phyloP scores from a whole-genome alignment of 2,888 invertebrate genomes.

The Cerceris ruficornis region DNA sequence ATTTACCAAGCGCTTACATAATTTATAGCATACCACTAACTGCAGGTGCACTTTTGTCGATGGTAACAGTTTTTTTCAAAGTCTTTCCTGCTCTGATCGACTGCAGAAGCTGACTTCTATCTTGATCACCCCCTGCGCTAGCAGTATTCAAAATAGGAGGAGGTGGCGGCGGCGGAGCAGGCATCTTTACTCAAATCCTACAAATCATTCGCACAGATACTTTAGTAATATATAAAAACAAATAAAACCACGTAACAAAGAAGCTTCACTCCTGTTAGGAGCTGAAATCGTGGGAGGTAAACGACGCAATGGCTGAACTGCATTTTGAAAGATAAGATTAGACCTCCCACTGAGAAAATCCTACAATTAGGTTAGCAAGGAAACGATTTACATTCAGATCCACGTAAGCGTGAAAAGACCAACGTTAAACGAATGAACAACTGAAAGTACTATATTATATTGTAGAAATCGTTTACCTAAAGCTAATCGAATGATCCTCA shows the following conservation, averaged over 20 bases:
- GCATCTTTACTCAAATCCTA: slow-evolving; percentile 74
- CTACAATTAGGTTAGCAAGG: slow-evolving; percentile 37
- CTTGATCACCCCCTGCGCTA: slow-evolving; percentile 82
- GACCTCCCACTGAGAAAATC: slow-evolving; percentile 32
- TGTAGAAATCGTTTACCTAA: slow-evolving; percentile 33
- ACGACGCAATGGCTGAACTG: slow-evolving; percentile 29
- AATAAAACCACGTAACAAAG: background rate
- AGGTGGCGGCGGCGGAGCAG: slow-evolving; percentile 86
- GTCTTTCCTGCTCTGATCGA: slow-evolving; percentile 92
- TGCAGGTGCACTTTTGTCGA: slow-evolving; percentile 93
- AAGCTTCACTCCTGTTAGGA: background rate
- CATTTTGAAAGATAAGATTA: slow-evolving; percentile 51
- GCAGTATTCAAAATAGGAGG: slow-evolving; percentile 83
- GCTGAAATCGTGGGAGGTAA: background rate
- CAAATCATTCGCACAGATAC: slow-evolving; percentile 10
- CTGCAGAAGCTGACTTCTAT: slow-evolving; percentile 88
- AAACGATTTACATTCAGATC: slow-evolving; percentile 16
- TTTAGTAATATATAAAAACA: slow-evolving; percentile 3
- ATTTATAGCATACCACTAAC: slow-evolving; percentile 84
- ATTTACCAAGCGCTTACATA: background rate
- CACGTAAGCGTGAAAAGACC: background rate
- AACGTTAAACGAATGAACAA: background rate
- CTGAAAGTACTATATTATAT: background rate
- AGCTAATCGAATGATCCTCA: slow-evolving; percentile 16
- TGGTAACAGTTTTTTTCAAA: slow-evolving; percentile 93